Evolutionary conservation across 2,888 invertebrate species (phyloP).

Genomic region (Ophioninae sp.): DNA sequence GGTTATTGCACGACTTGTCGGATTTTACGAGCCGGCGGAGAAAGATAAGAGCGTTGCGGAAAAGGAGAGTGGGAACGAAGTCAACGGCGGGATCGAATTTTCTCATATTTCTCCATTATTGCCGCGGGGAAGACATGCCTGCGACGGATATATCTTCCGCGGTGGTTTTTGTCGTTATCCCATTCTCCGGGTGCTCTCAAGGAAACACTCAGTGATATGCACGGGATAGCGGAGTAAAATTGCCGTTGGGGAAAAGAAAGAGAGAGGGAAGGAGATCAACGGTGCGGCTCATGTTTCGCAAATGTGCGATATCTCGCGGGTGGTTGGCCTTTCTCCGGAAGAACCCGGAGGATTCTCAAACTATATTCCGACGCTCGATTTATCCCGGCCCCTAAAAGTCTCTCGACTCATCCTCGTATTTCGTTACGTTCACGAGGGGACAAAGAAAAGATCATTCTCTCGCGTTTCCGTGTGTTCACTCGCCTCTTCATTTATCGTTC

Average conservation of each 20-base stretch:
- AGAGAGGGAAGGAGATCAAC: neutral
- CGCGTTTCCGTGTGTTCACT: slow-evolving; percentile 26
- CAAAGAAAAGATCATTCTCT: slow-evolving; percentile 47
- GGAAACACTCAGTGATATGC: neutral
- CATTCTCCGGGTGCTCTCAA: neutral
- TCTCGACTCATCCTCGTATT: slow-evolving; percentile 30
- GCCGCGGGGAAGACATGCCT: slow-evolving; percentile 62
- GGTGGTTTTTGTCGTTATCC: slow-evolving; percentile 33
- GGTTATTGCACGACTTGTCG: slow-evolving; percentile 51
- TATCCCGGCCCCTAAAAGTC: slow-evolving; percentile 43
- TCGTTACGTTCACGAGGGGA: slow-evolving; percentile 50
- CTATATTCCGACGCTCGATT: slow-evolving; percentile 26
- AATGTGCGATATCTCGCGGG: slow-evolving; percentile 61
- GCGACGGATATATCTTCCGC: slow-evolving; percentile 45
- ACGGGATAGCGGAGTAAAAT: neutral
- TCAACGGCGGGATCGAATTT: slow-evolving; percentile 67
- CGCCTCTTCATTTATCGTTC: slow-evolving; percentile 46
- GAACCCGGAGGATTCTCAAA: slow-evolving; percentile 43
- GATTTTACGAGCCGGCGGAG: slow-evolving; percentile 33
- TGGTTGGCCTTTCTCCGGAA: slow-evolving; percentile 49
- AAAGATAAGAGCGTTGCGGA: slow-evolving; percentile 25
- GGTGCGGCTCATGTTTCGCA: slow-evolving; percentile 48
- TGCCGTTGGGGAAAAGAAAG: neutral
- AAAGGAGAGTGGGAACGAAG: slow-evolving; percentile 59
- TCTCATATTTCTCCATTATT: slow-evolving; percentile 76